Base-by-base conservation (phyloP, 2,797 vertebrate genomes). In the Diceros bicornis region DNA sequence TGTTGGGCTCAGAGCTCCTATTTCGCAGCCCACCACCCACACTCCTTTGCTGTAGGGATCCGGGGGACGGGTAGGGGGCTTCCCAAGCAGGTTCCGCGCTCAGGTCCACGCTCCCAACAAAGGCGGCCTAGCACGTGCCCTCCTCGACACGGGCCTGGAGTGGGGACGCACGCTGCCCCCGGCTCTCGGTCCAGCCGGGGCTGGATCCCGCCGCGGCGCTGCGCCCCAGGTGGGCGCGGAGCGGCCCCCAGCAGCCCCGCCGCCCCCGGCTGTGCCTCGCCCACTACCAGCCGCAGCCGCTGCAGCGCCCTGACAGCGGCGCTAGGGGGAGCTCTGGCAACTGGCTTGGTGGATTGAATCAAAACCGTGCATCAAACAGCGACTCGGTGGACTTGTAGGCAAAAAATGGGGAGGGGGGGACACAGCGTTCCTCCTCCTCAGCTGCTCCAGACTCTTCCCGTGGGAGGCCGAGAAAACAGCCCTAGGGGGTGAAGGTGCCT, bases 311-410 rank as follows among this genome's bases (percentile, higher is more conserved):
- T 2, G 4, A 4, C 27, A 71, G 10, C 20, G 93, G 82, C 98
- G 79, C 98, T 98, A 98, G 98, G 98, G 96, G 98, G 98, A 98
- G 98, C 98, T 98, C 96, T 97, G 96, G 97, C 98, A 97, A 97
- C 97, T 98, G 97, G 89, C 98, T 98, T 96, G 96, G 91, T 2
- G 74, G 78, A 71, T 16, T 5, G 84, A 78, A 13, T 47, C 88
- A 32, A 69, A 89, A 74, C 77, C 78, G 4, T 5, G 94, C 91
- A 25, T 16, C 96, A 61, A 75, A 52, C 86, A 14, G 92, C 92
- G 64, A 75, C 92, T 91, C 93, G 91, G 72, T 2, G 59, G 91
- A 94, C 95, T 88, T 87, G 84, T 66, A 41, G 87, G 55, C 79
- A 25, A 37, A 34, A 79, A 74, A 47, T 20, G 82, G 84, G 72